phyloP scores from a whole-genome alignment of 2,888 invertebrate species.

The Andrena bicolor region DNA sequence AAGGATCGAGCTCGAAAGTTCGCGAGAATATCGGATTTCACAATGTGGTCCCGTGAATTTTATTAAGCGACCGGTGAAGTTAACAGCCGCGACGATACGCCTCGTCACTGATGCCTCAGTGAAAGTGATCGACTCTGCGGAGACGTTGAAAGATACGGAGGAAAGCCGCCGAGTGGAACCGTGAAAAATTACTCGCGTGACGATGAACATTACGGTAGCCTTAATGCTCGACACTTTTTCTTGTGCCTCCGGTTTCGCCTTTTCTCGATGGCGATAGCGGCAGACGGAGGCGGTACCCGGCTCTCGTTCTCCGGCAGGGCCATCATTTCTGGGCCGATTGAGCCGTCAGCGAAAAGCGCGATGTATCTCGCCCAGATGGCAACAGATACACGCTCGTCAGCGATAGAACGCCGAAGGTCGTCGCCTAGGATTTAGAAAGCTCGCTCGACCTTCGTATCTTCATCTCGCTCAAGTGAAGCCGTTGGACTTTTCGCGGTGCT shows the following conservation, averaged over 20 bases:
- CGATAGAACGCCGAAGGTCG: constrained; percentile 75
- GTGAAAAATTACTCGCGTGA: constrained; percentile 73
- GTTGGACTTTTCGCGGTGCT: constrained; percentile 72
- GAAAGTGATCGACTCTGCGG: constrained; percentile 44
- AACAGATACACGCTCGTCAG: constrained; percentile 79
- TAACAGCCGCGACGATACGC: constrained; percentile 43
- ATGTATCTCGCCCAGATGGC: constrained; percentile 80
- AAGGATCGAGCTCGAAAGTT: constrained; percentile 17
- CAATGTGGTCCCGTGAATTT: constrained; percentile 20
- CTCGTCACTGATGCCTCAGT: constrained; percentile 28
- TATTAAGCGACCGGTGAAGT: constrained; percentile 20
- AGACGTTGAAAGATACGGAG: constrained; percentile 9
- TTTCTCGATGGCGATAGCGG: constrained; percentile 18
- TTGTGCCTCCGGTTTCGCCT: constrained; percentile 33
- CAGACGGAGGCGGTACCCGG: not conserved
- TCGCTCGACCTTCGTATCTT: constrained; percentile 66
- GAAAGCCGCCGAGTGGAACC: constrained; percentile 43
- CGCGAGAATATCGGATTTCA: constrained; percentile 18
- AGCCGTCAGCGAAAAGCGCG: constrained; percentile 80
- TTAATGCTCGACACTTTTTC: constrained; percentile 63
- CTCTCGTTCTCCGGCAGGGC: constrained; percentile 30
- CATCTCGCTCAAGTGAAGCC: constrained; percentile 63
- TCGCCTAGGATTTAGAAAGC: constrained; percentile 45
- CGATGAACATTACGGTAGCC: constrained; percentile 67
- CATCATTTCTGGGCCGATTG: constrained; percentile 79